phyloP scores from a whole-genome alignment of 2,113 vertebrate genomes.

The Pituophis catenifer region DNA sequence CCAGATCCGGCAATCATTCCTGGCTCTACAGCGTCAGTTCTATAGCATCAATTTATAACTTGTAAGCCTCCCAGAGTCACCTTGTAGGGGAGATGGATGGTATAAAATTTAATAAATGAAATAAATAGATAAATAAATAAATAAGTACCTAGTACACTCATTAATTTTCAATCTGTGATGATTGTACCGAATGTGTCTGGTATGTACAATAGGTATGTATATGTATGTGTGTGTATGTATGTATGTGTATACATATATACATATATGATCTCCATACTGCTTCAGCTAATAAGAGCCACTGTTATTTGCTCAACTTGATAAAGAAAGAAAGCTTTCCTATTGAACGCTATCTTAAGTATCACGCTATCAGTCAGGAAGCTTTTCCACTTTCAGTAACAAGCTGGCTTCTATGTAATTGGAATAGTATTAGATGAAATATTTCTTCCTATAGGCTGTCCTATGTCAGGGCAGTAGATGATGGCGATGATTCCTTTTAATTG shows the following conservation, averaged over 20 bases:
- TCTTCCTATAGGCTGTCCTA: background rate
- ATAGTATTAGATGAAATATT: constrained; percentile 16
- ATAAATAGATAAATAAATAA: background rate
- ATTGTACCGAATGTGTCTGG: background rate
- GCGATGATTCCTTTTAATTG: background rate
- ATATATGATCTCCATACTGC: background rate
- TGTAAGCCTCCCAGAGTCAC: background rate
- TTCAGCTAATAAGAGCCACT: background rate
- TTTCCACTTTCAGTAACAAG: constrained; percentile 13
- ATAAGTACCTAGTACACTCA: background rate
- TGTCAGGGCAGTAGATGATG: background rate
- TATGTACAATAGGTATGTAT: too few relatives aligned
- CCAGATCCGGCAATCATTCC: background rate
- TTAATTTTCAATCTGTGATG: background rate
- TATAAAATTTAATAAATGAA: background rate
- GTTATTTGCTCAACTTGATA: constrained; percentile 10
- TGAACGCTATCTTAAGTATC: background rate
- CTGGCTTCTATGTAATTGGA: background rate
- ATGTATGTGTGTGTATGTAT: background rate
- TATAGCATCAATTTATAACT: background rate
- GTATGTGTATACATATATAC: background rate
- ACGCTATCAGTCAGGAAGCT: background rate
- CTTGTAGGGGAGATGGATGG: background rate
- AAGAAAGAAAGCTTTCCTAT: constrained; percentile 12
- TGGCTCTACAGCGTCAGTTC: background rate